Evolutionary conservation across 2,113 vertebrate genomes (phyloP).

Genomic region (Tychaedon coryphoeus): DNA sequence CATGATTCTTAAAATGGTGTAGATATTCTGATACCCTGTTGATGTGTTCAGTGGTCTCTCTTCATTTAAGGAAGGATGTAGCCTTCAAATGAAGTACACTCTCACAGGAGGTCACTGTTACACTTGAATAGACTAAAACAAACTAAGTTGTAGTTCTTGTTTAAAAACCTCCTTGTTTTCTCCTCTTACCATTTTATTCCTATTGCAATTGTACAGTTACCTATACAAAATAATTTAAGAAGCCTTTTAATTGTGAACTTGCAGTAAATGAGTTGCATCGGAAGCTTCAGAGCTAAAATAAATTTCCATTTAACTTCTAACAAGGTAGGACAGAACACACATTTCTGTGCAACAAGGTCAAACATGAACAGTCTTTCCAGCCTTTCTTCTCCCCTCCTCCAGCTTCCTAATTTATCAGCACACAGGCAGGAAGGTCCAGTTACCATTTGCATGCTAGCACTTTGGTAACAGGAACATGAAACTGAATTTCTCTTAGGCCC

Average conservation of each 20-base stretch:
- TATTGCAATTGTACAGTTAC: neutral
- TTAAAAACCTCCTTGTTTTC: neutral
- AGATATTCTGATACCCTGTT: neutral
- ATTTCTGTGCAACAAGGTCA: neutral
- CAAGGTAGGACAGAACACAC: neutral
- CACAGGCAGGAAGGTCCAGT: neutral
- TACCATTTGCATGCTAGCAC: neutral
- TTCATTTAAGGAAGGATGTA: neutral
- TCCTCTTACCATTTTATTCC: neutral
- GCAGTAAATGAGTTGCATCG: neutral
- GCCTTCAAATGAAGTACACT: neutral
- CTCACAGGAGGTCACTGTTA: neutral
- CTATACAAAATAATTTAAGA: neutral
- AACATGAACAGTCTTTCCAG: neutral
- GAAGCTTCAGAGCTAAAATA: neutral
- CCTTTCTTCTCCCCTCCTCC: neutral
- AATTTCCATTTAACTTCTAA: neutral
- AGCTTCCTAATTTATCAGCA: neutral
- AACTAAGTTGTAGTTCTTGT: neutral
- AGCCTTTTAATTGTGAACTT: neutral
- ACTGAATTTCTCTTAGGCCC: neutral
- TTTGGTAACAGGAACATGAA: neutral
- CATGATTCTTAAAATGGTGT: neutral
- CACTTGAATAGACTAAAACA: neutral
- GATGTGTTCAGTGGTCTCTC: neutral